Evolutionary conservation across 2,888 invertebrate genomes (phyloP).

Genomic region (Lepidocyrtinus sp.): DNA sequence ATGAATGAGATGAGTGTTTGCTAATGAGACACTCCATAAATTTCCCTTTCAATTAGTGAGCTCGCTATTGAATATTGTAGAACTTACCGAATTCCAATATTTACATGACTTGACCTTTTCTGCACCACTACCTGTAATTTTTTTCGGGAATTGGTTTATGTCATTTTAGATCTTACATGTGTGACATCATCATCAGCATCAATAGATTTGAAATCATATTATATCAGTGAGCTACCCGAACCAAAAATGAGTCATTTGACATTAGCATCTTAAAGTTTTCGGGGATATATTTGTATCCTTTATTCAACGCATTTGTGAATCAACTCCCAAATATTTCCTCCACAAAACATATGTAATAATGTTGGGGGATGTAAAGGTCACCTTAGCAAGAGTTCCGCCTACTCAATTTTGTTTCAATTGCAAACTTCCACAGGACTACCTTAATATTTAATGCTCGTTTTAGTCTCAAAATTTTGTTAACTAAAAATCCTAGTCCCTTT

Average conservation of each 20-base stretch:
- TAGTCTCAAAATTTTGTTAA: neutral
- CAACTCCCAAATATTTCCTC: neutral
- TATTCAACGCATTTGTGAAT: no score
- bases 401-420: no score
- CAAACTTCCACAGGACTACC: neutral
- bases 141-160: neutral
- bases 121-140: neutral
- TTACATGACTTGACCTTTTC: neutral
- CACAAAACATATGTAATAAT: no score
- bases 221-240: neutral
- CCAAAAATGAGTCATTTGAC: no score
- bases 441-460: neutral
- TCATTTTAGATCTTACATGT: no score
- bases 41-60: constrained; percentile 5
- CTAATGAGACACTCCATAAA: neutral
- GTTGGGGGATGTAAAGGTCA: no score
- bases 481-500: constrained; percentile 1
- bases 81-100: neutral
- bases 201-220: no score
- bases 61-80: neutral
- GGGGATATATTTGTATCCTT: no score
- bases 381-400: constrained; percentile 5
- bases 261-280: no score
- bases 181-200: no score
- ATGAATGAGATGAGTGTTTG: no score